Conservation (phyloP, 2,888 invertebrate species). For the Hypomecis atomaria region DNA sequence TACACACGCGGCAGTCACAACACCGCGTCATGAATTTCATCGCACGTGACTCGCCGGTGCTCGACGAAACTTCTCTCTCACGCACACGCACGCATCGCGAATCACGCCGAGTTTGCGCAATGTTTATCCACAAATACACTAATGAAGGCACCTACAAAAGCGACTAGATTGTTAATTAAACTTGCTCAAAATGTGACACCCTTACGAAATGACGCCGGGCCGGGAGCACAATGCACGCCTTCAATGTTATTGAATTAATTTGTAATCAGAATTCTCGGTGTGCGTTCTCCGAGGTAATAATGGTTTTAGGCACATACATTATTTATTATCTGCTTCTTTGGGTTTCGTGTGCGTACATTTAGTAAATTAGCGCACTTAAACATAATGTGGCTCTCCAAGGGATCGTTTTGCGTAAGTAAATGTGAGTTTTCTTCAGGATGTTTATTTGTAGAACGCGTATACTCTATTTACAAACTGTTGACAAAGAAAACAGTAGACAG, state of each 20-base stretch:
- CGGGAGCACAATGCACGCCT: slow-evolving; percentile 80
- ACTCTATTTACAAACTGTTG: not conserved
- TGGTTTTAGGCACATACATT: slow-evolving; percentile 52
- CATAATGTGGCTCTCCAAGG: slow-evolving; percentile 30
- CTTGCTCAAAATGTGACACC: slow-evolving; percentile 84
- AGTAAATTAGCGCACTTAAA: slow-evolving; percentile 34
- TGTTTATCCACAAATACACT: slow-evolving; percentile 84
- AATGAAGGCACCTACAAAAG: slow-evolving; percentile 84
- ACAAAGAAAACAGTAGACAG: slow-evolving; percentile 1
- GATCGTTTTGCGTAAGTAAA: slow-evolving; percentile 30
- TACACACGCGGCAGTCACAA: slow-evolving; percentile 51
- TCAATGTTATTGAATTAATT: slow-evolving; percentile 83
- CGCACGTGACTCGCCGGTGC: slow-evolving; percentile 57
- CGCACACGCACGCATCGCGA: slow-evolving; percentile 64
- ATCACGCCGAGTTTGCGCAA: slow-evolving; percentile 72
- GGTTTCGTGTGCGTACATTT: slow-evolving; percentile 36
- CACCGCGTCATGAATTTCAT: slow-evolving; percentile 50
- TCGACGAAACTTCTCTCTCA: slow-evolving; percentile 45
- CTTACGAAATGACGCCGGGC: slow-evolving; percentile 79
- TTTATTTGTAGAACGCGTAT: not conserved
- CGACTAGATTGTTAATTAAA: slow-evolving; percentile 85
- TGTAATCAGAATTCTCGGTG: slow-evolving; percentile 81
- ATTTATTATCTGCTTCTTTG: slow-evolving; percentile 46
- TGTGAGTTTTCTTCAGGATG: slow-evolving; percentile 25
- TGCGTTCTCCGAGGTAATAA: slow-evolving; percentile 77